Percentiles rank a stretch among this genome's conserved stretches.
phyloP scores from a whole-genome alignment of 1,140 invertebrate genomes.

The Propsilocerus akamusi region DNA sequence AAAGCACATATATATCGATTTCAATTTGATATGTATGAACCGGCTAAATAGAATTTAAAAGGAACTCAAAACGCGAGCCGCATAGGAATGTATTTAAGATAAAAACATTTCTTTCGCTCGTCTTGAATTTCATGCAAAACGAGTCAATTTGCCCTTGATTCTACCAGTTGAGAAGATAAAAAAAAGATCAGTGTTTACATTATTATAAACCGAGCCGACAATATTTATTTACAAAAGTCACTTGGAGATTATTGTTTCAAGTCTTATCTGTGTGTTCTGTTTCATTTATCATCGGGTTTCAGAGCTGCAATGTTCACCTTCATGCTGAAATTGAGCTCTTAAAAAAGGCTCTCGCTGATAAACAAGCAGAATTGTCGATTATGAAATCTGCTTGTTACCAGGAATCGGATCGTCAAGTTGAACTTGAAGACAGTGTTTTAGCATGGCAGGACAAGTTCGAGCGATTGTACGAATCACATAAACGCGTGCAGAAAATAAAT shows the following conservation, averaged over 20 bases:
- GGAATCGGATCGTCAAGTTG: conserved; percentile 54
- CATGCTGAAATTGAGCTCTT: conserved; percentile 77
- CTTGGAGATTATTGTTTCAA: neutral
- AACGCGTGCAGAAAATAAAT: conserved; percentile 86
- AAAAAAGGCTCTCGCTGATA: conserved; percentile 56
- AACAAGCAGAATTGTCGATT: conserved; percentile 62
- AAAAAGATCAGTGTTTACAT: neutral
- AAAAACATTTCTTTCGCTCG: too few species aligned
- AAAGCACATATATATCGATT: too few species aligned
- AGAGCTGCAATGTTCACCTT: conserved; percentile 39
- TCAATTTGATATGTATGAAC: too few species aligned
- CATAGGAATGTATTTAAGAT: too few species aligned
- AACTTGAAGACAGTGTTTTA: conserved; percentile 64
- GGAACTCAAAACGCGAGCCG: too few species aligned
- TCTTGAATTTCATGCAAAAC: too few species aligned
- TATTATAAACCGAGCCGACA: neutral
- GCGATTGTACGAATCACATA: conserved; percentile 81
- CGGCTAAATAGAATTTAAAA: too few species aligned
- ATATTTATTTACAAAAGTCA: neutral
- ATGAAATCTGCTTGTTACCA: conserved; percentile 73
- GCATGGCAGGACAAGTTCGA: conserved; percentile 87
- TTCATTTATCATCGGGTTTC: neutral
- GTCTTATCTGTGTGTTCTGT: neutral
- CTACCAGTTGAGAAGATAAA: neutral
- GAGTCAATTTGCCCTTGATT: neutral